Evolutionary conservation across 2,888 invertebrate species (phyloP), one percentile per base, ranked within the genome.

Genomic region (Chromoteleia sp.): DNA sequence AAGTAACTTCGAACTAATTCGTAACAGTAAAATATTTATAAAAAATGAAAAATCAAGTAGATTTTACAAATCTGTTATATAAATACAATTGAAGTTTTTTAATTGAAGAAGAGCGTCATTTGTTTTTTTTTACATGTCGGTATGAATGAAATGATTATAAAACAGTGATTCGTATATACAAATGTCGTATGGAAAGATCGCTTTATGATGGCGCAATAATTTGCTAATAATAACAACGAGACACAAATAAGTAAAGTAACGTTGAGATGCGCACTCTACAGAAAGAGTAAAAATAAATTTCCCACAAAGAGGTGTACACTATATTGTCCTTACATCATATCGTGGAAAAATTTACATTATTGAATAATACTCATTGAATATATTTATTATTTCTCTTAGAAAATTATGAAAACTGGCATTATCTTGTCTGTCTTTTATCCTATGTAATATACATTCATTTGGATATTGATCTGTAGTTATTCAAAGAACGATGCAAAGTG

Each of bases 151-250:
- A 78, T 67, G 78, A 65, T 67, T 71, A 71, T 21, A 63, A 70
- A 63, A 77, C 45, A 29, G 77, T 76, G 77, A 50, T 52, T 77
- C 14, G 15, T 78, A 70, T 78, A 36, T 73, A 82, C 81, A 82
- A 70, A 77, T 77, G 81, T 70, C 7, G 52, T 15, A 76, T 82
- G 82, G 75, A 82, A 70, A 48, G 8, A 10, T 81, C 50, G 45
- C 54, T 68, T 67, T 52, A 63, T 21, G 65, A 67, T 67, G 43
- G 58, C 48, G 73, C 15, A 73, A 33, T 52, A 68, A 81, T 68
- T 81, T 29, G 43, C 45, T 75, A 74, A 70, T 56, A 54, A 61
- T 67, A 75, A 68, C 45, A 54, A 75, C 48, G 61, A 30, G 56
- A 71, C 58, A 43, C 39, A 25, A 59, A 65, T 43, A 65, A 58